Percentiles rank a stretch among this genome's conserved stretches.
phyloP scores from a whole-genome alignment of 2,888 invertebrate genomes.

The Tuberolachnus salignus region DNA sequence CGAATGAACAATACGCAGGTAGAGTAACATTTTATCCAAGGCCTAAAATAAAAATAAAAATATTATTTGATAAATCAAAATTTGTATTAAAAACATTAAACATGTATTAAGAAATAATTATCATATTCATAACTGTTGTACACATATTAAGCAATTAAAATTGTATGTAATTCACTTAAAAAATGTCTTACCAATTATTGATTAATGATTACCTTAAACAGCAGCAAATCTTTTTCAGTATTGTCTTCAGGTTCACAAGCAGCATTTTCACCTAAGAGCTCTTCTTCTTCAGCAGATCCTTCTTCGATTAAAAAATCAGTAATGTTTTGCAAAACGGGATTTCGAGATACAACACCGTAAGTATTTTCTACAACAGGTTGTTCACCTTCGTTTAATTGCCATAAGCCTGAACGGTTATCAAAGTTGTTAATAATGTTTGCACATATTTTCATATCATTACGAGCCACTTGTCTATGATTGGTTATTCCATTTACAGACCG shows the following conservation, averaged over 20 bases:
- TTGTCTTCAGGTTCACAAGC: constrained; percentile 63
- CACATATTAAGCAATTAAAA: background rate
- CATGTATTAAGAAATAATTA: too few relatives aligned
- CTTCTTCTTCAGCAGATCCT: constrained; percentile 97
- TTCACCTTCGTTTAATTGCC: constrained; percentile 48
- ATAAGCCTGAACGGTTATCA: constrained; percentile 65
- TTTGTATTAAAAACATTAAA: too few relatives aligned
- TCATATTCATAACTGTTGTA: background rate
- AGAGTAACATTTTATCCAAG: constrained; percentile 82
- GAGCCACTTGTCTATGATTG: constrained; percentile 83
- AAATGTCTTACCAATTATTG: background rate
- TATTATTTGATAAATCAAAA: constrained; percentile 19
- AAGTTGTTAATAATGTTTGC: constrained; percentile 90
- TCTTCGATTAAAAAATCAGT: constrained; percentile 98
- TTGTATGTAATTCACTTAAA: background rate
- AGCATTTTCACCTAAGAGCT: constrained; percentile 74
- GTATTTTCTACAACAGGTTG: constrained; percentile 61
- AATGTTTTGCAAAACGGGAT: constrained; percentile 94
- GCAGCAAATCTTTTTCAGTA: constrained; percentile 58
- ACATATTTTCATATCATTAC: constrained; percentile 89
- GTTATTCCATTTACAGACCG: constrained; percentile 90
- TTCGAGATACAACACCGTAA: constrained; percentile 79
- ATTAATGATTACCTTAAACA: constrained; percentile 58
- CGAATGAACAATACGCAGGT: constrained; percentile 95
- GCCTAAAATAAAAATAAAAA: constrained; percentile 62